Conservation (phyloP, 2,113 vertebrate genomes). For the Oncorhynchus masou region DNA sequence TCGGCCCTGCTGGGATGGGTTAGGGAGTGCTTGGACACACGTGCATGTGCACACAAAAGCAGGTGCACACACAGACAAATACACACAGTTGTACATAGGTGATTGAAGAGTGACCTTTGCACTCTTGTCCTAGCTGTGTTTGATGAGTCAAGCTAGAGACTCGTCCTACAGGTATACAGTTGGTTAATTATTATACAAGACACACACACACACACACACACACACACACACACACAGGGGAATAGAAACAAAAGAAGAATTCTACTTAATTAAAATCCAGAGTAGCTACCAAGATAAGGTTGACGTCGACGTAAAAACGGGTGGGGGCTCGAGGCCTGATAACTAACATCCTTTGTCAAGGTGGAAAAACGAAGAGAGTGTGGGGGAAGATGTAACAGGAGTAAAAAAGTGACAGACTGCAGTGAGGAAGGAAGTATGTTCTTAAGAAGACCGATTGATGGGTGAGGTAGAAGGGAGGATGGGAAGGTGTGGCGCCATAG, state of each 20-base stretch:
- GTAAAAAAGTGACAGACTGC: neutral
- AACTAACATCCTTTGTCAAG: neutral
- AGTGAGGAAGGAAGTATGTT: neutral
- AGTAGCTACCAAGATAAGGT: neutral
- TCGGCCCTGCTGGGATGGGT: neutral
- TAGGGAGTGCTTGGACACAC: neutral
- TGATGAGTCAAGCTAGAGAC: slow-evolving; percentile 2
- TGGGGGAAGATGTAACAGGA: slow-evolving; percentile 5
- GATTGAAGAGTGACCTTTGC: neutral
- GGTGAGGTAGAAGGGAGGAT: neutral
- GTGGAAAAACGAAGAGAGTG: neutral
- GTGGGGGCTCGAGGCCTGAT: slow-evolving; percentile 15
- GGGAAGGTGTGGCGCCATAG: neutral
- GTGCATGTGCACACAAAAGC: neutral
- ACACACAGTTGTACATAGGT: neutral
- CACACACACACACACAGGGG: neutral
- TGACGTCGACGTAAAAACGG: neutral
- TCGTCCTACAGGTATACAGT: neutral
- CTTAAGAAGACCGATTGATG: neutral
- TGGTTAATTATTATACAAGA: slow-evolving; percentile 6
- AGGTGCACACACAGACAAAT: neutral
- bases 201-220: neutral
- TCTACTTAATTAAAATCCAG: slow-evolving; percentile 11
- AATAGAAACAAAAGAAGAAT: slow-evolving; percentile 11
- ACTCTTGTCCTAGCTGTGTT: neutral